Evolutionary conservation across 2,888 invertebrate species (phyloP).

Genomic region (Danaus chrysippus): DNA sequence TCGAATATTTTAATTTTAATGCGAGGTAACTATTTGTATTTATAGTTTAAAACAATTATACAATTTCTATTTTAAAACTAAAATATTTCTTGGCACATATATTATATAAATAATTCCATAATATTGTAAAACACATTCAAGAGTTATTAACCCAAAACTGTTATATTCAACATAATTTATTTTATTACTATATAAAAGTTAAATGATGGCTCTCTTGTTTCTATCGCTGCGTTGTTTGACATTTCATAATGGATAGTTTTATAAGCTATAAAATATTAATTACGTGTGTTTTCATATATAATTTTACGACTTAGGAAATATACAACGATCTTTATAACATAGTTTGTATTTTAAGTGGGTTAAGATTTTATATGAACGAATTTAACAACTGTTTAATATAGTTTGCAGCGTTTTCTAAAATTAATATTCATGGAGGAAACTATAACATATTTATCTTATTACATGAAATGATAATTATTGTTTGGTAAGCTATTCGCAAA

Average conservation of each 20-base stretch:
- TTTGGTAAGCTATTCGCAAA: no score
- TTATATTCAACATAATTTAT: slow-evolving; percentile 30
- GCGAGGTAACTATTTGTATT: no score
- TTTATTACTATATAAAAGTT: slow-evolving; percentile 35
- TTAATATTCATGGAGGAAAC: no score
- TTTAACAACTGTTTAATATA: background rate
- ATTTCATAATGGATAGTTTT: slow-evolving; percentile 17
- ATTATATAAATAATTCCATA: no score
- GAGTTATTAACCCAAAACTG: slow-evolving; percentile 10
- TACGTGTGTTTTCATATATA: slow-evolving; percentile 9
- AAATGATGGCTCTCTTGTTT: slow-evolving; percentile 35
- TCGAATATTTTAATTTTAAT: no score
- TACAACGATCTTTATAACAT: background rate
- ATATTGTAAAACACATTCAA: background rate
- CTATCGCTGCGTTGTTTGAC: slow-evolving; percentile 25
- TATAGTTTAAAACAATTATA: no score
- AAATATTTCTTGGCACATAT: no score
- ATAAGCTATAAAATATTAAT: slow-evolving; percentile 6
- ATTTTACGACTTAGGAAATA: background rate
- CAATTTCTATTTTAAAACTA: no score
- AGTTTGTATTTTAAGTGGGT: background rate
- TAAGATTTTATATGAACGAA: background rate
- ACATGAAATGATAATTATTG: no score
- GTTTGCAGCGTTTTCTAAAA: no score
- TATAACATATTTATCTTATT: no score